Base-by-base conservation (phyloP, 1,140 invertebrate species). In the Eumaeus atala region DNA sequence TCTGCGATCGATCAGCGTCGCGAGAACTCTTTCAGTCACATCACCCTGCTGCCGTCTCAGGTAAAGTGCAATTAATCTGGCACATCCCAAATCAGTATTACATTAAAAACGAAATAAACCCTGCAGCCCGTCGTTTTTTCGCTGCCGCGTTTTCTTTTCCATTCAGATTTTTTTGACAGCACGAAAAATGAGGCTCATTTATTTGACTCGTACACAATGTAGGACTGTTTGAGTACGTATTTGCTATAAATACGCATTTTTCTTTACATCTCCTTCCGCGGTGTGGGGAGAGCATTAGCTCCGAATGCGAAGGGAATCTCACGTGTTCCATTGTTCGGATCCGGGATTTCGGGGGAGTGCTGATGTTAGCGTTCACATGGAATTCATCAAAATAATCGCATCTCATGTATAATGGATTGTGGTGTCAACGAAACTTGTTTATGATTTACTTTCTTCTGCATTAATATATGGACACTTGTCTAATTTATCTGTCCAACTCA, bases 171-270 rank as follows among this genome's bases (percentile, higher is more conserved):
- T 85, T 87, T 84, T 87, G 84, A 87, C 84, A 87, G 77, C 70
- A 84, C 84, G 84, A 87, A 84, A 87, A 87, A 87, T 87, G 81
- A 87, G 69, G 67, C 71, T 84, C 84, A 87, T 87, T 87, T 87
- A 87, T 87, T 87, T 79, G 80, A 84, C 75, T 84, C 84, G 84
- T 84, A 86, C 77, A 87, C 84, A 87, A 87, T 85, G 82, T 84
- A 78, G 81, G 78, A 75, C 81, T 84, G 80, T 87, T 87, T 83
- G 84, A 87, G 81, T 84, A 83, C 78, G 79, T 87, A 87, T 87
- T 87, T 84, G 84, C 84, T 87, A 87, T 87, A 87, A 87, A 87
- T 87, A 87, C 81, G 80, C 70, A 87, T 87, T 87, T 87, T 87
- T 87, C 84, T 85, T 77, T 82, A 74, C 81, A 83, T 84, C 81